Conservation (phyloP, 2,888 invertebrate genomes). For the Leptinotarsa haldemani region DNA sequence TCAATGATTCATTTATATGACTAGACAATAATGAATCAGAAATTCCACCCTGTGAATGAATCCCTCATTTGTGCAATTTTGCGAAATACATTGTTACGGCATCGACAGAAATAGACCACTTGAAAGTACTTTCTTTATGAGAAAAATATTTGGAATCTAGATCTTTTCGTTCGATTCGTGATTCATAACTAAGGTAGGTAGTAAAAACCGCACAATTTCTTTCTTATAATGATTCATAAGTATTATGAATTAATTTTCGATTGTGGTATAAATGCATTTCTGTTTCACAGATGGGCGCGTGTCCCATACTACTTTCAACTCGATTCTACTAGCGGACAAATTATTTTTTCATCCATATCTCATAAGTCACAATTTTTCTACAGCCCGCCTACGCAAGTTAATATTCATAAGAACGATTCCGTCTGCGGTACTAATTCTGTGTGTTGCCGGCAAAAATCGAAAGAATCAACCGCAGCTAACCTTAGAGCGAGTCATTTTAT, state of each 20-base stretch:
- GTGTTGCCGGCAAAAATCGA: conserved; percentile 34
- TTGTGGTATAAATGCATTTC: no score
- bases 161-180: neutral
- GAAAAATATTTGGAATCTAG: no score
- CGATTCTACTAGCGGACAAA: no score
- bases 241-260: no score
- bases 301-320: no score
- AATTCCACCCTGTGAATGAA: no score
- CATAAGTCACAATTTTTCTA: neutral
- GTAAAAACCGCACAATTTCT: no score
- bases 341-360: no score
- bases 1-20: neutral
- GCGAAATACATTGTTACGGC: neutral
- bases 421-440: neutral
- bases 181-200: no score
- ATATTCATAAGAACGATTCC: neutral
- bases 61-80: neutral
- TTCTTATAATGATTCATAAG: no score
- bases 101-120: neutral
- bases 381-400: neutral
- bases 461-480: conserved; percentile 45
- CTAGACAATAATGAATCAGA: neutral
- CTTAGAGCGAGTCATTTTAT: conserved; percentile 51
- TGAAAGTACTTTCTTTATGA: neutral
- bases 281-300: no score